A percentile compares a stretch with the other conserved stretches of the same genome.
These are phyloP conservation scores for Armadillidium nasatum DNA, from an alignment of 1,140 invertebrate genomes.

Conservation along the genomic window DNA sequence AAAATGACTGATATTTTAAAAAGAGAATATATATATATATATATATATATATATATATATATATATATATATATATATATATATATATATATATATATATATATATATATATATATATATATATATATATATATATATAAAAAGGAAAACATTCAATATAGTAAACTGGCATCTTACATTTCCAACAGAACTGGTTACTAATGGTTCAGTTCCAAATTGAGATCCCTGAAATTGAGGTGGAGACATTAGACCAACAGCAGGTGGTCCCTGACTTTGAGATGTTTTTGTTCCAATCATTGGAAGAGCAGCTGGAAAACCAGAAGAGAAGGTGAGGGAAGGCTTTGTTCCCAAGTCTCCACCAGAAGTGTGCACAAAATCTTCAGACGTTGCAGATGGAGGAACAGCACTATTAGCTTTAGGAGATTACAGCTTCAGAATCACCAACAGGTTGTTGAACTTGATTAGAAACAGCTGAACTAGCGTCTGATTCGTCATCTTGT, in stretches of 20 bases:
- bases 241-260: background rate
- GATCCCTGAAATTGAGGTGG: background rate
- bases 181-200: too few relatives aligned
- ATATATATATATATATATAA: too few relatives aligned
- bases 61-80: too few relatives aligned
- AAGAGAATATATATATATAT: too few relatives aligned
- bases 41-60: too few relatives aligned
- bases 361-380: too few relatives aligned
- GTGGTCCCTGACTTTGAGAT: background rate
- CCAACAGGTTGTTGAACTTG: slow-evolving; percentile 1
- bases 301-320: background rate
- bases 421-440: background rate
- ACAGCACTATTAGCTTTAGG: background rate
- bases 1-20: too few relatives aligned
- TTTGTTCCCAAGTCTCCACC: background rate
- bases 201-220: background rate
- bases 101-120: too few relatives aligned
- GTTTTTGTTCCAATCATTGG: background rate
- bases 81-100: too few relatives aligned
- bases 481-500: slow-evolving; percentile 73
- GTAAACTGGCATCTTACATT: too few relatives aligned
- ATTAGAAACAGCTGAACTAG: slow-evolving; percentile 1
- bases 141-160: too few relatives aligned
- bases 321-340: background rate
- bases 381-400: background rate